Conservation (phyloP, 2,888 invertebrate genomes). For the Chromoteleia sp. region DNA sequence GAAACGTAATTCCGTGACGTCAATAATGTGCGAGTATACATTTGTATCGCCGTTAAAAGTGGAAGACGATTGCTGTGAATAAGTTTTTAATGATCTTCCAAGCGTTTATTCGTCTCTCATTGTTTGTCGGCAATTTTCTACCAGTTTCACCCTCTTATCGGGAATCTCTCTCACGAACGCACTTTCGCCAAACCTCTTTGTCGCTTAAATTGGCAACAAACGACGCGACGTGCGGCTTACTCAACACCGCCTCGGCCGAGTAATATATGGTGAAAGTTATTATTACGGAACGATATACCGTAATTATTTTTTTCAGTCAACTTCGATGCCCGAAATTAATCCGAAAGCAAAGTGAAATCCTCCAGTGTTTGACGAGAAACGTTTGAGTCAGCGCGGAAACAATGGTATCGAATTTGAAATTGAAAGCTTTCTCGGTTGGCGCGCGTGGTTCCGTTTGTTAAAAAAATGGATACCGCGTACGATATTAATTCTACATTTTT, state of each 20-base stretch:
- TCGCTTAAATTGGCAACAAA: constrained; percentile 54
- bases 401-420: neutral
- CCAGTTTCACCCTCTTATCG: constrained; percentile 15
- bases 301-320: constrained; percentile 38
- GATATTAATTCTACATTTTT: too few relatives aligned
- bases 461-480: too few relatives aligned
- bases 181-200: constrained; percentile 61
- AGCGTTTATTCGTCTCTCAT: constrained; percentile 2
- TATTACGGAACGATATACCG: constrained; percentile 32
- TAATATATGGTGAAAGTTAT: constrained; percentile 54
- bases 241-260: neutral
- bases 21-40: neutral
- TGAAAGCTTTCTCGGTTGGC: too few relatives aligned
- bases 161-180: constrained; percentile 26
- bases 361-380: too few relatives aligned
- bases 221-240: constrained; percentile 16
- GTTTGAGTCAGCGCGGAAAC: constrained; percentile 2
- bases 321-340: constrained; percentile 35
- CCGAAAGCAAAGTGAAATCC: constrained; percentile 49
- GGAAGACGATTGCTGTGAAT: constrained; percentile 8
- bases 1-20: constrained; percentile 1
- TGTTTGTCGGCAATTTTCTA: constrained; percentile 27
- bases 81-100: constrained; percentile 19
- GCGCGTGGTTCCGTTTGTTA: too few relatives aligned
- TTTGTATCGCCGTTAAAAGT: neutral